Evolutionary conservation across 2,113 vertebrate genomes (phyloP).

Genomic region (Plestiodon gilberti): DNA sequence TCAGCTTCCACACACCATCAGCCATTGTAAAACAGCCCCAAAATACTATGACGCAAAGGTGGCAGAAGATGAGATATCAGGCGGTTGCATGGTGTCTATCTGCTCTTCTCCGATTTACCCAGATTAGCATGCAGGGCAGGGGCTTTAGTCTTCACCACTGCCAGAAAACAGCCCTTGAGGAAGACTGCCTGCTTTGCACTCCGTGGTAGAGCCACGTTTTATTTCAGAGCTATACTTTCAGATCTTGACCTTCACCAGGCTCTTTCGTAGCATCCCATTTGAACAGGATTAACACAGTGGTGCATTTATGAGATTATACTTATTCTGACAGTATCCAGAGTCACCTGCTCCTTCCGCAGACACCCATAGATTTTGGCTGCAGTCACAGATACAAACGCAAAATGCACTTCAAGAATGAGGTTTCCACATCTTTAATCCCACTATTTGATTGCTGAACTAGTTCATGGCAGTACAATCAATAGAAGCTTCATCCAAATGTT

Average conservation of each 20-base stretch:
- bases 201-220: accelerated
- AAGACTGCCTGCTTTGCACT: neutral
- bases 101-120: accelerated
- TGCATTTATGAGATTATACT: neutral
- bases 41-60: neutral
- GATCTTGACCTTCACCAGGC: neutral
- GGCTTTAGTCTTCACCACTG: neutral
- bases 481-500: neutral
- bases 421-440: neutral
- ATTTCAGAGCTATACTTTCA: neutral
- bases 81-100: too few relatives aligned
- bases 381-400: accelerated
- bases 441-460: neutral
- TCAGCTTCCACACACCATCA: neutral
- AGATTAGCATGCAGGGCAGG: neutral
- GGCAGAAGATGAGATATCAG: neutral
- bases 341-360: neutral
- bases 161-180: neutral
- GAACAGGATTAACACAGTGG: slow-evolving; percentile 1
- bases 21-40: neutral
- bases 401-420: neutral
- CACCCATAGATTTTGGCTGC: accelerated
- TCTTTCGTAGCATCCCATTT: neutral
- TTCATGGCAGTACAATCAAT: neutral
- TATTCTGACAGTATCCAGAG: neutral